These are phyloP conservation scores for Balanococcus diminutus DNA, from an alignment of 2,888 invertebrate species.

Conservation along the genomic window DNA sequence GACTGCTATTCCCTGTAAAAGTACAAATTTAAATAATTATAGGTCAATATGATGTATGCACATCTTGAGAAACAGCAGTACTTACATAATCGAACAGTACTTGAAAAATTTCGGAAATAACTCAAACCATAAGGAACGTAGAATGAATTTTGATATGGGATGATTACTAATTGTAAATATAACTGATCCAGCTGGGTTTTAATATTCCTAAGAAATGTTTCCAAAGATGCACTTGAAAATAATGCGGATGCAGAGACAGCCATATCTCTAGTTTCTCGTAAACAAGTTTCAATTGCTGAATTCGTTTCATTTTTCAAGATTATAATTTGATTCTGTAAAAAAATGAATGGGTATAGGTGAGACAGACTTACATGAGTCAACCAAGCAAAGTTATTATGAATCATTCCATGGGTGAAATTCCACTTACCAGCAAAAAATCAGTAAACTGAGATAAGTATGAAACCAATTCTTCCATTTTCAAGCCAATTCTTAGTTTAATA, in stretches of 20 bases:
- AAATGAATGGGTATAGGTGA: not conserved
- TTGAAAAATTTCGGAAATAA: not conserved
- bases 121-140: not conserved
- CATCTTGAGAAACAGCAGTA: not conserved
- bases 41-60: not conserved
- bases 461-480: not conserved
- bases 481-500: no score
- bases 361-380: no score
- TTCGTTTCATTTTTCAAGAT: not conserved
- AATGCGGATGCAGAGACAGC: no score
- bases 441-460: not conserved
- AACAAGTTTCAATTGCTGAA: not conserved
- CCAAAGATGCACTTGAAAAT: not conserved
- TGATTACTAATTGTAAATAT: not conserved
- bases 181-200: not conserved
- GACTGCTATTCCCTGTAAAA: slow-evolving; percentile 60
- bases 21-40: not conserved
- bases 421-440: slow-evolving; percentile 20
- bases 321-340: slow-evolving; percentile 21
- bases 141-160: not conserved
- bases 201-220: not conserved
- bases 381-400: no score
- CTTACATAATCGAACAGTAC: not conserved
- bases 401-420: not conserved
- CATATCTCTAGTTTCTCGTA: not conserved